Evolutionary conservation across 2,113 vertebrate species (phyloP).

Genomic region (Terrapene triunguis): DNA sequence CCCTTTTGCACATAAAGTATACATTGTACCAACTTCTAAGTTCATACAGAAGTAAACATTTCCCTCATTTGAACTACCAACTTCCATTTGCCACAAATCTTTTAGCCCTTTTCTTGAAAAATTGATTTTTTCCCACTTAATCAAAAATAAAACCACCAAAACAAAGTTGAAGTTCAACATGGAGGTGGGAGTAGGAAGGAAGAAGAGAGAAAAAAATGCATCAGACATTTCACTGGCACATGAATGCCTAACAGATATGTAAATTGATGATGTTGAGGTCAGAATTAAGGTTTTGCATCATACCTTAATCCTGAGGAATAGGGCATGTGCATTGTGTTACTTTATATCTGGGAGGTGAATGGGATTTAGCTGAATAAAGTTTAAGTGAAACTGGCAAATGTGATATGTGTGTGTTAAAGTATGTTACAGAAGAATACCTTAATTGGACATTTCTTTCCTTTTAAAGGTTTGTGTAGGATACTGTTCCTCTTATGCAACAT

Average conservation of each 20-base stretch:
- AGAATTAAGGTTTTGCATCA: not conserved
- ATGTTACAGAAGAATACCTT: not conserved
- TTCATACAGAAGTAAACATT: not conserved
- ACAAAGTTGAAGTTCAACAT: not conserved
- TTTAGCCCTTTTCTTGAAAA: not conserved
- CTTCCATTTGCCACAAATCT: not conserved
- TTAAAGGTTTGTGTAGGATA: not conserved
- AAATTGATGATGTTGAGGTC: not conserved
- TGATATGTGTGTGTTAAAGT: not conserved
- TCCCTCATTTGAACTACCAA: not conserved
- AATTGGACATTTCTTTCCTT: not conserved
- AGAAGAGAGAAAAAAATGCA: not conserved
- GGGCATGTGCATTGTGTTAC: not conserved
- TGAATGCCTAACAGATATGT: not conserved
- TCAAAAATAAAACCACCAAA: not conserved
- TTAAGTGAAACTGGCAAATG: not conserved
- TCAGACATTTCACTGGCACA: not conserved
- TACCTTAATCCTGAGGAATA: not conserved
- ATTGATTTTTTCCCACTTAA: not conserved
- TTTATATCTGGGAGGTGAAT: not conserved
- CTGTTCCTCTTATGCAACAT: not conserved
- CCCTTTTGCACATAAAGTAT: slow-evolving; percentile 16
- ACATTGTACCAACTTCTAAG: slow-evolving; percentile 33
- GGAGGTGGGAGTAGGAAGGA: not conserved
- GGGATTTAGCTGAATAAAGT: not conserved